phyloP scores from a whole-genome alignment of 2,797 vertebrate species.

The Coreius guichenoti region DNA sequence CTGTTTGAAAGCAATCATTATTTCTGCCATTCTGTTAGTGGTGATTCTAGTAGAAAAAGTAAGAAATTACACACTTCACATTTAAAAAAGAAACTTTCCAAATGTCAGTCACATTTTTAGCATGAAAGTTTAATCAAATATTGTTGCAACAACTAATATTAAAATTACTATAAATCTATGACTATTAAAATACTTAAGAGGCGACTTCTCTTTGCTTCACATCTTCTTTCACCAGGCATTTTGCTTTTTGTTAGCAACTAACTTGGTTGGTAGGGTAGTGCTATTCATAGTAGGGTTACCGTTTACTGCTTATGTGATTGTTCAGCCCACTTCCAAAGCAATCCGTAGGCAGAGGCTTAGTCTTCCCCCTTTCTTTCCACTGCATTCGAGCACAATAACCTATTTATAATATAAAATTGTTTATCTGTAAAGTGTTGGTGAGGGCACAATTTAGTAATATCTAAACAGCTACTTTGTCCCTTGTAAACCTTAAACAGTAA shows the following conservation, averaged over 20 bases:
- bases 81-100: background rate
- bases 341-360: background rate
- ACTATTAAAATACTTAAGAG: background rate
- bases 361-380: background rate
- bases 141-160: background rate
- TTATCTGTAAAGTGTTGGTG: background rate
- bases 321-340: background rate
- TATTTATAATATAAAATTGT: background rate
- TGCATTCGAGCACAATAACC: background rate
- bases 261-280: background rate
- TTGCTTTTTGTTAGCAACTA: background rate
- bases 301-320: background rate
- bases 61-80: background rate
- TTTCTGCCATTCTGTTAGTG: background rate
- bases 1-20: background rate
- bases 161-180: background rate
- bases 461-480: background rate
- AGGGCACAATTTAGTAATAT: background rate
- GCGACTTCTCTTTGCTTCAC: background rate
- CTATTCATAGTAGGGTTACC: background rate
- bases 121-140: background rate
- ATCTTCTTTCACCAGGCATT: background rate
- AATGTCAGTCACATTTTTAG: background rate
- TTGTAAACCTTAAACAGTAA: slow-evolving; percentile 12
- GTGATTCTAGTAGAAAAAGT: background rate